Percentiles rank a stretch among this genome's conserved stretches.
These are phyloP conservation scores for Pantala flavescens DNA, from an alignment of 1,140 invertebrate species.

Conservation along the genomic window DNA sequence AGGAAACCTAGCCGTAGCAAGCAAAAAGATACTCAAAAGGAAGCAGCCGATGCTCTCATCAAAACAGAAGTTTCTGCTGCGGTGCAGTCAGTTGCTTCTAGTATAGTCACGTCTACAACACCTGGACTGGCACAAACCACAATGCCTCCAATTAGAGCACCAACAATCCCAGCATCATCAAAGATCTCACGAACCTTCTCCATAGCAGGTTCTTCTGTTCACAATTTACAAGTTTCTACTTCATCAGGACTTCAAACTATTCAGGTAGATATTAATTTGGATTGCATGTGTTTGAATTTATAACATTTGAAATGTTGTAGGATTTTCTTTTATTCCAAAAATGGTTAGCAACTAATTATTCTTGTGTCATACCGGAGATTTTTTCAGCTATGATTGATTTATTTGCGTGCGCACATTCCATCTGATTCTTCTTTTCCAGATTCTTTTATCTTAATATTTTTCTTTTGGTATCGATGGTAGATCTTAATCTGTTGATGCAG, in stretches of 20 bases:
- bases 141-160: neutral
- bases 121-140: neutral
- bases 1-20: conserved; percentile 22
- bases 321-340: too few species aligned
- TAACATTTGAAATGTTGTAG: too few species aligned
- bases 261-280: neutral
- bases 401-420: too few species aligned
- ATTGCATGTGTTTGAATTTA: too few species aligned
- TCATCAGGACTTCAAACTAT: conserved; percentile 42
- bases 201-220: neutral
- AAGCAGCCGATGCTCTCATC: neutral
- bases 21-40: conserved; percentile 19
- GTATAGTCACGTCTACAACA: neutral
- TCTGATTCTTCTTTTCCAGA: too few species aligned
- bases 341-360: too few species aligned
- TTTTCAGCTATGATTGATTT: too few species aligned
- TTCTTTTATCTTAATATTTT: too few species aligned
- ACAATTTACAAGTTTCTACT: conserved; percentile 31
- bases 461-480: too few species aligned
- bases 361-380: too few species aligned
- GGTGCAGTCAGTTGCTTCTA: neutral
- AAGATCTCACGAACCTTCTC: neutral
- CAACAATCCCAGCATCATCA: neutral
- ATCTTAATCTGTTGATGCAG: too few species aligned
- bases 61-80: conserved; percentile 2